These are phyloP conservation scores for Acanthosepion lycidas DNA, from an alignment of 2,888 invertebrate species.

Conservation along the genomic window DNA sequence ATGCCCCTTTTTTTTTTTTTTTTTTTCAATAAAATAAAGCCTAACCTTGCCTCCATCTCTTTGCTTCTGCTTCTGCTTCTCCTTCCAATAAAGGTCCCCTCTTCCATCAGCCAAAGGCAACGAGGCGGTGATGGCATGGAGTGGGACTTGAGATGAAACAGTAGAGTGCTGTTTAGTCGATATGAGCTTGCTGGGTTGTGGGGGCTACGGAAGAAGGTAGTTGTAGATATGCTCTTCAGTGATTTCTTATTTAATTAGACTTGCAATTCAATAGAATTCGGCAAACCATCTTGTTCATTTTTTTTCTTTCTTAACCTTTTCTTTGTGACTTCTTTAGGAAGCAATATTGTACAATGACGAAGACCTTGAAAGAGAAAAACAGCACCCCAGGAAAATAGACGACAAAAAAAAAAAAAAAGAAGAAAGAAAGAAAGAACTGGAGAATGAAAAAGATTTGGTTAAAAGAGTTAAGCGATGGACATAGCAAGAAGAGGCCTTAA, in stretches of 20 bases:
- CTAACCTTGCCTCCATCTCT: too few species aligned
- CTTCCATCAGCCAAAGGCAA: neutral
- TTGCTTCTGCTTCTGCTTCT: neutral
- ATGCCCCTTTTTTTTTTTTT: neutral
- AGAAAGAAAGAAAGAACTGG: too few species aligned
- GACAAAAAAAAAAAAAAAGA: neutral
- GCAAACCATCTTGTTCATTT: neutral
- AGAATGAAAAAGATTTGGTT: too few species aligned
- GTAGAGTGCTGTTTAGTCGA: neutral
- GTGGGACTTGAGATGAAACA: neutral
- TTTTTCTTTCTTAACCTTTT: neutral
- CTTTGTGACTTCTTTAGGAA: neutral
- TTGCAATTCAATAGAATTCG: neutral
- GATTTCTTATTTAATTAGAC: slow-evolving; percentile 33
- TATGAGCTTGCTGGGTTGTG: neutral
- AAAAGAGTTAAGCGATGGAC: too few species aligned
- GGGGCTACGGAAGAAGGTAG: neutral
- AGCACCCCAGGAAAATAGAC: neutral
- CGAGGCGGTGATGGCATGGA: neutral
- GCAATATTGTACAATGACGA: neutral
- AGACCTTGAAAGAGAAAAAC: neutral
- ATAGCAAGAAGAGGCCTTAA: too few species aligned
- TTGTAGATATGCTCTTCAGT: neutral
- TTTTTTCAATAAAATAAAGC: neutral
- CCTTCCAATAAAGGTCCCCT: neutral